phyloP scores from a whole-genome alignment of 2,888 invertebrate species.

The Meteorus colon region DNA sequence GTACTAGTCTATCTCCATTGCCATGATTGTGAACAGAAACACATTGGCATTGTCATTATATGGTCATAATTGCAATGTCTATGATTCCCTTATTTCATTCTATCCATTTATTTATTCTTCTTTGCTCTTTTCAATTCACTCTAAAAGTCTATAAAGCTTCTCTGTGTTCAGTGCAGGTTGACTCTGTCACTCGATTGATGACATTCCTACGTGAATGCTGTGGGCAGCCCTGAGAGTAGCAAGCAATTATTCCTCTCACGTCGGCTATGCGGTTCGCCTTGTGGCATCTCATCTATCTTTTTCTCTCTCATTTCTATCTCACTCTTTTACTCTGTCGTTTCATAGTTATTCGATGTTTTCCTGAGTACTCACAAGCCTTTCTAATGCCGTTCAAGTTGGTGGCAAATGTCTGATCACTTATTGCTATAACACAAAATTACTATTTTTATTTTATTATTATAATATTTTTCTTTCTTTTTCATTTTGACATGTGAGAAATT shows the following conservation, averaged over 20 bases:
- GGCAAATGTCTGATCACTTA: background rate
- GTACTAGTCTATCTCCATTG: background rate
- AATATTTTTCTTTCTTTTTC: too few species aligned
- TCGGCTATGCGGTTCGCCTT: constrained; percentile 69
- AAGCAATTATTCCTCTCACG: constrained; percentile 56
- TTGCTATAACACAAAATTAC: background rate
- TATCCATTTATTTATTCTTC: background rate
- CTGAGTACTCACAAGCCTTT: constrained; percentile 59
- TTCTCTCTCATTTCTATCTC: constrained; percentile 58
- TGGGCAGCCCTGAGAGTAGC: constrained; percentile 40
- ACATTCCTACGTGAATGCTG: constrained; percentile 29
- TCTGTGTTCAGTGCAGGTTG: background rate
- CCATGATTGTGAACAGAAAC: background rate
- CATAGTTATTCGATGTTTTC: background rate
- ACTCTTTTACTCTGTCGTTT: constrained; percentile 13
- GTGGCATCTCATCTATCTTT: constrained; percentile 61
- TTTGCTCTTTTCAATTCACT: background rate
- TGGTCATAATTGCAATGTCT: background rate
- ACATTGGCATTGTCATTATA: background rate
- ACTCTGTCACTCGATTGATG: constrained; percentile 25
- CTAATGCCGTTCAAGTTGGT: constrained; percentile 58
- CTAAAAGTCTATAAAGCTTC: background rate
- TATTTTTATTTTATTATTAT: background rate
- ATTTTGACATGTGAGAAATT: background rate
- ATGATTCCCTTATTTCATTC: background rate